Base-by-base conservation (phyloP, 2,113 vertebrate genomes). In the Otis tarda region DNA sequence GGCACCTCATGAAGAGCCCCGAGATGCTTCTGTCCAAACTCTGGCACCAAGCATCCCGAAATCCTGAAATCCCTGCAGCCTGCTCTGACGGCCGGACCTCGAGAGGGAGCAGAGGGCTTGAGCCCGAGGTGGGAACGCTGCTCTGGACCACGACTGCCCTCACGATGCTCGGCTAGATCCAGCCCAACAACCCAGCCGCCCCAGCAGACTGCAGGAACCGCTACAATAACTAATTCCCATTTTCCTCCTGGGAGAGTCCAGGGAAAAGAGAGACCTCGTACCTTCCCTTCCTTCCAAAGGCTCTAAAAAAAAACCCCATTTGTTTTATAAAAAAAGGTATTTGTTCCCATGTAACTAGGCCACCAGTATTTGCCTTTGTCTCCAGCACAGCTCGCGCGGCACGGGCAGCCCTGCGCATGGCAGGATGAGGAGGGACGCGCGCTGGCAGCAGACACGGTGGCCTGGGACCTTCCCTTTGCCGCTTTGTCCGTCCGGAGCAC, bases 341-440 rank as follows among this genome's bases (percentile, higher is more conserved):
- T 93, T 93, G 83, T 84, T 91, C 52, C 28, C 23, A 47, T 65
- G 53, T 83, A 95, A 83, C 60, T 71, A 37, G 88, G 90, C 64
- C 89, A 81, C 52, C 1, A 0, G 43, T n/a, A 24, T 56, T 10
- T 33, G 53, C 50, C 70, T 27, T 12, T 22, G 70, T 73, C 87
- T 53, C 33, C 2, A 0, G 60, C 25, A 25, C 12, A 0, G 2
- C 57, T 25, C 3, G 18, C 1, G 1, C 2, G 1, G 18, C 1
- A 1, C 3, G 1, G 47, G 65, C 56, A 74, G 80, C 84, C 60
- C 77, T 2, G 45, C 5, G 63, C 79, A 2, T 33, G 10, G 37
- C 4, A 10, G 69, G 64, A 68, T 4, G 1, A 53, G 60, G 45
- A 67, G 27, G 20, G 60, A 87, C 59, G 33, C 4, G 1, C 0